Conservation (phyloP, 2,888 invertebrate genomes). For the Geotrupes spiniger region DNA sequence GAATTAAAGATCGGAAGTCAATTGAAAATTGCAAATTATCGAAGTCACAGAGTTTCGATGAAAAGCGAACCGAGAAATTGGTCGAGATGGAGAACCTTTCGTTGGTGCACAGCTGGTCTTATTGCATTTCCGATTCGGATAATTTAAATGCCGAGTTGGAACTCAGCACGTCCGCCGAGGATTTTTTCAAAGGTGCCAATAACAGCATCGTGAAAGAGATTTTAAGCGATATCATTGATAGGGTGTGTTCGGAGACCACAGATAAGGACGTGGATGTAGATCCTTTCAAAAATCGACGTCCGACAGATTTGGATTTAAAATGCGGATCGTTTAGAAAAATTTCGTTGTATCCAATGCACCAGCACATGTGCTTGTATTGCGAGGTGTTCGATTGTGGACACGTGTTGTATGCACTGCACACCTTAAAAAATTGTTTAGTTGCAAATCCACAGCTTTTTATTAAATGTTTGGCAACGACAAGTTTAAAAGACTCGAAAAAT, state of each 20-base stretch:
- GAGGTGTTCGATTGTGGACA: constrained; percentile 75
- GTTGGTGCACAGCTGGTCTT: constrained; percentile 58
- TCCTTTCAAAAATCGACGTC: constrained; percentile 25
- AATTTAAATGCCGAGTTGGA: constrained; percentile 52
- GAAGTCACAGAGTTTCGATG: constrained; percentile 49
- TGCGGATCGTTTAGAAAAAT: constrained; percentile 37
- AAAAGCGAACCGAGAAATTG: constrained; percentile 41
- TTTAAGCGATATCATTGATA: constrained; percentile 58
- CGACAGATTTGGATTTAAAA: constrained; percentile 38
- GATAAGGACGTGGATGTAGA: constrained; percentile 36
- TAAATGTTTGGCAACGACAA: constrained; percentile 73
- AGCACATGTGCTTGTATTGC: constrained; percentile 78
- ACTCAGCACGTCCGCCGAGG: constrained; percentile 63
- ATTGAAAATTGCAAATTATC: constrained; percentile 28
- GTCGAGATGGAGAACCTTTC: constrained; percentile 49
- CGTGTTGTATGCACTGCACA: constrained; percentile 70
- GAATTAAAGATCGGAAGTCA: constrained; percentile 36
- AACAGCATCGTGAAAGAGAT: constrained; percentile 38
- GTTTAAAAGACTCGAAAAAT: constrained; percentile 56
- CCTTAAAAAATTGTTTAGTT: constrained; percentile 68
- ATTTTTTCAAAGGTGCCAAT: constrained; percentile 56
- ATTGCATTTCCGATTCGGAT: constrained; percentile 51
- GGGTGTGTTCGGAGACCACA: constrained; percentile 43
- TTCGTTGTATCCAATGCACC: constrained; percentile 71
- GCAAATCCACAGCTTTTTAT: constrained; percentile 72